phyloP scores from a whole-genome alignment of 2,888 invertebrate species.

The Stenchaetothrips biformis region DNA sequence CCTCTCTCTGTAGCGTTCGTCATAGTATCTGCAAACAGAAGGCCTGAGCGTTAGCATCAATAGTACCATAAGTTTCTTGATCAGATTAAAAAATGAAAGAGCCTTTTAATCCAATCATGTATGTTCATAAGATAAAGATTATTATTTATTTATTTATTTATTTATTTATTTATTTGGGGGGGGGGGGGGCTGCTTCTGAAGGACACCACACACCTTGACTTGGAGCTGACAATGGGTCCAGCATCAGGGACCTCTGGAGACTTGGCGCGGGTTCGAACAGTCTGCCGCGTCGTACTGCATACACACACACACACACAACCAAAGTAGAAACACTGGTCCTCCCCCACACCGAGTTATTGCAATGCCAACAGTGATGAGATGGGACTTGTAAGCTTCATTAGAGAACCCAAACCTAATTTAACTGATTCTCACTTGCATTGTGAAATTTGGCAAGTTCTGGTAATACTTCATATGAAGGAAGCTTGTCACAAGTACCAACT shows the following conservation, averaged over 20 bases:
- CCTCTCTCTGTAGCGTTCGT: conserved; percentile 75
- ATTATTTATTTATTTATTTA: conserved; percentile 12
- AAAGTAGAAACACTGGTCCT: conserved; percentile 15
- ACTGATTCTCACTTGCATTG: background rate
- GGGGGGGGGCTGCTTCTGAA: too few species aligned
- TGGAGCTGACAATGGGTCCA: conserved; percentile 45
- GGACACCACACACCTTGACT: conserved; percentile 49
- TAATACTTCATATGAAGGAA: background rate
- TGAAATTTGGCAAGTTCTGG: background rate
- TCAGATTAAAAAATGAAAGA: background rate
- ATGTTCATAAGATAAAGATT: conserved; percentile 29
- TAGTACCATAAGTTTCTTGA: too few species aligned
- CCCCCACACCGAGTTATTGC: background rate
- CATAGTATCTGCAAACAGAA: conserved; percentile 63
- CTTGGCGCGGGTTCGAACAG: conserved; percentile 50
- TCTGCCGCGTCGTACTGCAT: conserved; percentile 40
- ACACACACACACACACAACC: conserved; percentile 34
- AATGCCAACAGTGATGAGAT: conserved; percentile 16
- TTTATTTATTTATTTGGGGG: too few species aligned
- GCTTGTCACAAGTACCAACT: background rate
- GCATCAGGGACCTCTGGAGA: conserved; percentile 57
- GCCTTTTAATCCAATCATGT: background rate
- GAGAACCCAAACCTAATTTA: conserved; percentile 39
- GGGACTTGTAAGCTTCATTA: conserved; percentile 34
- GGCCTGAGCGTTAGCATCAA: too few species aligned